Base-by-base conservation (phyloP, 2,888 invertebrate genomes). In the Polyploca ridens region DNA sequence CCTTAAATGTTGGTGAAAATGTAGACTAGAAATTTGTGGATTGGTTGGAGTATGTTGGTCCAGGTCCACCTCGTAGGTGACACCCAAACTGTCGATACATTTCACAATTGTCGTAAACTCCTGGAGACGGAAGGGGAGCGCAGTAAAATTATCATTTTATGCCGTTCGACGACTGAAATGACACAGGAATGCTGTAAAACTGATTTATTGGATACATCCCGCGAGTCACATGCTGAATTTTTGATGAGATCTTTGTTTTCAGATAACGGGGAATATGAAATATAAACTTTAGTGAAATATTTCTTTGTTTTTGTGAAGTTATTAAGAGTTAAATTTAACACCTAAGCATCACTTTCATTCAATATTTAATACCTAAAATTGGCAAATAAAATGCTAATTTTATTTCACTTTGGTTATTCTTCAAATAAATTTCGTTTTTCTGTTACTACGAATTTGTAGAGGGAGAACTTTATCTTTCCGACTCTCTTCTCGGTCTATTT, bases 121-220 rank as follows among this genome's bases (percentile, higher is more conserved):
- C 78, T 84, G 88, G 76, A 92, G 92, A 90, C 91, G 93, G 93
- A 93, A 94, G 92, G 93, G 90, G 92, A 91, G 85, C 85, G 90
- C 90, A 88, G 89, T 94, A 93, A 94, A 94, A 94, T 94, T 93
- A 94, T 94, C 91, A 93, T 94, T 94, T 94, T 94, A 94, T 91
- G 92, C 89, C 93, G 89, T 93, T 92, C 93, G 91, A 91, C 91
- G 93, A 91, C 91, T 92, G 94, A 94, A 93, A 94, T 92, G 94
- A 93, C 94, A 91, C 90, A 81, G 90, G 93, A 92, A 93, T 92
- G 94, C 88, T 93, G 93, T 94, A 93, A 93, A 93, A 90, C 93
- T 93, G 94, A 94, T 94, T 94, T 94, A 94, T 94, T 90, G 89
- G 87, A 88, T 82, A 90, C 93, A 93, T 92, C 90, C 89, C 90